Percentiles rank a stretch among this genome's conserved stretches.
Evolutionary conservation across 1,140 invertebrate genomes (phyloP).

Genomic region (Bombus waltoni): DNA sequence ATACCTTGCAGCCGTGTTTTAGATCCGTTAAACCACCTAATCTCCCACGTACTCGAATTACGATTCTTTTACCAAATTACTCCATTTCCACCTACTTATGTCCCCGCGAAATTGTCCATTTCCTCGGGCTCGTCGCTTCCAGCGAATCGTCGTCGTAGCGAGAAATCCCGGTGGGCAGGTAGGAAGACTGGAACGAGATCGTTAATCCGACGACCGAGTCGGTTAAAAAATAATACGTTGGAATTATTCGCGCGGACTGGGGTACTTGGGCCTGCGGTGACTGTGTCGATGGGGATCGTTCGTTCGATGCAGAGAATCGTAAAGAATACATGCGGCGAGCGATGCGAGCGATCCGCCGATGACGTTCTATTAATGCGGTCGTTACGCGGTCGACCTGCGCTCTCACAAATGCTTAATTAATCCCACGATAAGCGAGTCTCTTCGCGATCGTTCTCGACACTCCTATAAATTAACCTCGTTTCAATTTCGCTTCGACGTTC

Average conservation of each 20-base stretch:
- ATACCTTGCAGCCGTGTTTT: background rate
- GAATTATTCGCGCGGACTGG: constrained; percentile 20
- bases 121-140: background rate
- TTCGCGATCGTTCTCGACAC: background rate
- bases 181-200: constrained; percentile 15
- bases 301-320: constrained; percentile 14
- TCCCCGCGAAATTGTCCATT: background rate
- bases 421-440: background rate
- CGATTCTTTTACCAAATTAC: background rate
- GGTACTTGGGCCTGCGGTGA: background rate
- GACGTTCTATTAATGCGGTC: constrained; percentile 6
- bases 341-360: constrained; percentile 1
- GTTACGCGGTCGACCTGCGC: background rate
- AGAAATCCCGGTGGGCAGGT: constrained; percentile 30
- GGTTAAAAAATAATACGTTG: constrained; percentile 18
- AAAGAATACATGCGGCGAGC: background rate
- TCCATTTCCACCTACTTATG: background rate
- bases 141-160: background rate
- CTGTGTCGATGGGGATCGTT: constrained; percentile 39
- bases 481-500: background rate
- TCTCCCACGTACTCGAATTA: background rate
- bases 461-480: constrained; percentile 18
- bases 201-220: constrained; percentile 31
- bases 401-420: constrained; percentile 29
- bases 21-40: background rate